phyloP scores from a whole-genome alignment of 1,140 invertebrate genomes.

The Whitmania pigra region DNA sequence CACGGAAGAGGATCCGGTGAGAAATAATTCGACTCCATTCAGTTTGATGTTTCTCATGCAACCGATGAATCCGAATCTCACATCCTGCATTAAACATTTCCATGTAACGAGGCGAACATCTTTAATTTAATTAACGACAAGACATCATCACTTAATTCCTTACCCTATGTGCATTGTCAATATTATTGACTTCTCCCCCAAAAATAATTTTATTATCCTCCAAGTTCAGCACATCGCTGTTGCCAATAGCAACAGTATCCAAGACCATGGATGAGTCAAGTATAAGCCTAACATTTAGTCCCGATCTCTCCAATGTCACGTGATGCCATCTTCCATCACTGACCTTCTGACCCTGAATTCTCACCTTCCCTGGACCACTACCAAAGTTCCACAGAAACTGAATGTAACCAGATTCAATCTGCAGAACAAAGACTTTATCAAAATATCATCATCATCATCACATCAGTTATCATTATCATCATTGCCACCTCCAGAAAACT shows the following conservation, averaged over 20 bases:
- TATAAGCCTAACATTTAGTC: slow-evolving; percentile 46
- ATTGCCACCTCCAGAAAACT: slow-evolving; percentile 64
- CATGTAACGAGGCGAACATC: no score
- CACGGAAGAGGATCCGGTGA: slow-evolving; percentile 46
- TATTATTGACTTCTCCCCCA: slow-evolving; percentile 62
- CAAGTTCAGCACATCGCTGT: slow-evolving; percentile 69
- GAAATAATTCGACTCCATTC: slow-evolving; percentile 58
- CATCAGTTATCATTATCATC: no score
- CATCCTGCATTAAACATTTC: slow-evolving; percentile 44
- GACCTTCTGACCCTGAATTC: slow-evolving; percentile 58
- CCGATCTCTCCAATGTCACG: slow-evolving; percentile 63
- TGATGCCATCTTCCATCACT: slow-evolving; percentile 83
- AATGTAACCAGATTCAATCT: slow-evolving; percentile 62
- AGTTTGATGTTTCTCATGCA: slow-evolving; percentile 79
- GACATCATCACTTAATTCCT: no score
- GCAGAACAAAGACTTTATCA: background rate
- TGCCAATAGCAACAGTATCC: slow-evolving; percentile 64
- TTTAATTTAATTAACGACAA: no score
- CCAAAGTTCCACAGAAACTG: slow-evolving; percentile 81
- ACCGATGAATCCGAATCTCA: slow-evolving; percentile 68
- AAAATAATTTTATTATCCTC: slow-evolving; percentile 68
- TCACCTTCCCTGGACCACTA: slow-evolving; percentile 69
- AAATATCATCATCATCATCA: no score
- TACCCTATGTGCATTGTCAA: slow-evolving; percentile 49
- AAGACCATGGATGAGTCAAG: slow-evolving; percentile 46